Evolutionary conservation across 1,140 invertebrate species (phyloP).

Genomic region (Aphis craccivora): DNA sequence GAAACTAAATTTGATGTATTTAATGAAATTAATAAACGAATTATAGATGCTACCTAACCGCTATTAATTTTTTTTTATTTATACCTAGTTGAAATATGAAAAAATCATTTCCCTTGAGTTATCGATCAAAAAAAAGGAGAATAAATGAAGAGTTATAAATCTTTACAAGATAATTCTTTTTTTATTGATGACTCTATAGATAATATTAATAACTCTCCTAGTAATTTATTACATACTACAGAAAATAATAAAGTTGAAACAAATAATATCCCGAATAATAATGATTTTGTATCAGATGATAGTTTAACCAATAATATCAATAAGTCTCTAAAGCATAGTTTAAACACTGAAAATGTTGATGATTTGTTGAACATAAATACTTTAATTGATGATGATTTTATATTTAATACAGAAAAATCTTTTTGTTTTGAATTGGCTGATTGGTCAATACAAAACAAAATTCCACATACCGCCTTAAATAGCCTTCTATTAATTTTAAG

Average conservation of each 20-base stretch:
- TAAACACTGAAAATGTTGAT: not conserved
- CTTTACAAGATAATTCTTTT: not conserved
- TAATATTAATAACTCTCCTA: not conserved
- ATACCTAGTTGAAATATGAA: not conserved
- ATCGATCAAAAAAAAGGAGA: not conserved
- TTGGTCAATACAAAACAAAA: slow-evolving; percentile 18
- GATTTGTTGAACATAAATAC: not conserved
- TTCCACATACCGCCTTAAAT: slow-evolving; percentile 21
- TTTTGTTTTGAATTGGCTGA: not conserved
- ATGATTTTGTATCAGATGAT: not conserved
- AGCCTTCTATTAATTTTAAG: not conserved
- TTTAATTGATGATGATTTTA: not conserved
- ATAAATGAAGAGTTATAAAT: not conserved
- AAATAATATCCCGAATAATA: not conserved
- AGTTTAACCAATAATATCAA: not conserved
- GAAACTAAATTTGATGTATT: no score
- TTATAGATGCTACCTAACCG: no score
- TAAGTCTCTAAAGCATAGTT: not conserved
- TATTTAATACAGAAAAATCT: not conserved
- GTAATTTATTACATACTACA: not conserved
- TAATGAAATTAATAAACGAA: no score
- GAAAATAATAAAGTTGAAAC: not conserved
- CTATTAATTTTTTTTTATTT: no score
- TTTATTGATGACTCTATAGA: not conserved
- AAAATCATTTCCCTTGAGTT: not conserved